These are phyloP conservation scores for Drosophila jambulina DNA, from an alignment of 1,140 invertebrate species.

Conservation along the genomic window DNA sequence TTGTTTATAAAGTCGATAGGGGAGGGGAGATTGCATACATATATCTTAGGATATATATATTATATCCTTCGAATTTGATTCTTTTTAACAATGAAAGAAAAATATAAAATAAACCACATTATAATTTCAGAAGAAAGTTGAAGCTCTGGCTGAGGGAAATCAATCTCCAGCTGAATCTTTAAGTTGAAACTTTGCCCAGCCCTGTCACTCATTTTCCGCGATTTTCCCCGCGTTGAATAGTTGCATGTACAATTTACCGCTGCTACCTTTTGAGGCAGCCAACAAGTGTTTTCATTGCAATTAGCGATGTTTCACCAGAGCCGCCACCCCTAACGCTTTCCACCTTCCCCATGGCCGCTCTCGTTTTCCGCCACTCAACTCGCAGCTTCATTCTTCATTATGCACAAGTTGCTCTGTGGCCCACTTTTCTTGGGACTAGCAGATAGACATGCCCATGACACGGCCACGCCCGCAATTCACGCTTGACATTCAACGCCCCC, in stretches of 20 bases:
- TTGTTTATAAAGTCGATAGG: slow-evolving; percentile 2
- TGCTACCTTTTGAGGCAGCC: slow-evolving; percentile 35
- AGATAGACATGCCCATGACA: slow-evolving; percentile 47
- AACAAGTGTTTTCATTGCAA: slow-evolving; percentile 73
- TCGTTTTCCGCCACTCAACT: slow-evolving; percentile 20
- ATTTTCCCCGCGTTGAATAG: slow-evolving; percentile 6
- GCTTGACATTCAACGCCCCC: slow-evolving; percentile 49
- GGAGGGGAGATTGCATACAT: neutral
- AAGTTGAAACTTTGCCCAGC: neutral
- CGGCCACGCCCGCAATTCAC: slow-evolving; percentile 45
- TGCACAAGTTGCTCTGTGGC: slow-evolving; percentile 43
- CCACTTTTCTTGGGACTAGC: slow-evolving; percentile 35
- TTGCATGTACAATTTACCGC: slow-evolving; percentile 17
- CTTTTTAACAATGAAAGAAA: neutral
- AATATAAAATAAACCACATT: neutral
- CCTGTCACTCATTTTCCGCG: slow-evolving; percentile 5
- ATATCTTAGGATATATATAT: neutral
- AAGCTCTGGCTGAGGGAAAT: neutral
- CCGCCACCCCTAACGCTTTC: neutral
- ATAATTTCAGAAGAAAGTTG: neutral
- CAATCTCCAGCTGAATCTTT: slow-evolving; percentile 8
- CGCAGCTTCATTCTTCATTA: slow-evolving; percentile 43
- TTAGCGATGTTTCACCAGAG: slow-evolving; percentile 60
- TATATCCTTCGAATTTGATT: neutral
- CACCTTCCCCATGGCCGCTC: too few relatives aligned